phyloP scores from a whole-genome alignment of 1,140 invertebrate species.

The Hetaerina americana region DNA sequence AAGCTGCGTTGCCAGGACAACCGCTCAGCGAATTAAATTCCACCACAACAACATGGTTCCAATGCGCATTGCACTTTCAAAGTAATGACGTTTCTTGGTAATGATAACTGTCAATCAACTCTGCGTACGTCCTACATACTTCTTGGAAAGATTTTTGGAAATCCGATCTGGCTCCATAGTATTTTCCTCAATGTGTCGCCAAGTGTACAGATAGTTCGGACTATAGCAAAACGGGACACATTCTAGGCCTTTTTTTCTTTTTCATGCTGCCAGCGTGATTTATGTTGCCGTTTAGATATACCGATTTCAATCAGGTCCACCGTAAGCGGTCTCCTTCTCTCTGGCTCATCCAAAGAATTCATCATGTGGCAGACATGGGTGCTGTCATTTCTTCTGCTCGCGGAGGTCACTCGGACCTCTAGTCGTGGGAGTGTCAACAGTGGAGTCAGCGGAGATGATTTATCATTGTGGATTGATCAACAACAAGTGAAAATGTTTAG shows the following conservation, averaged over 20 bases:
- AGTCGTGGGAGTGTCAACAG: constrained; percentile 1
- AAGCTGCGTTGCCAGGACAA: neutral
- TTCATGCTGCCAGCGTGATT: constrained; percentile 1
- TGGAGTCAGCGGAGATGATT: constrained; percentile 19
- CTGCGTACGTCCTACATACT: neutral
- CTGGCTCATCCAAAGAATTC: neutral
- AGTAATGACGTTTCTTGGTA: neutral
- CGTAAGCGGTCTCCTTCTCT: neutral
- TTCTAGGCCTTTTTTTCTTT: neutral
- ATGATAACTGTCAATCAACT: neutral
- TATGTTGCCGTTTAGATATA: neutral
- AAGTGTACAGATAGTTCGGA: neutral
- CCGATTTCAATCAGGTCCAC: neutral
- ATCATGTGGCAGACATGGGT: neutral
- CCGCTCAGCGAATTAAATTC: neutral
- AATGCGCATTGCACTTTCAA: neutral
- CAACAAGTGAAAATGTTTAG: constrained; percentile 80
- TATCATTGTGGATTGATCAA: constrained; percentile 77
- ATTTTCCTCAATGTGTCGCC: neutral
- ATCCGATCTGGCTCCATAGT: too few relatives aligned
- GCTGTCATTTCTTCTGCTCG: neutral
- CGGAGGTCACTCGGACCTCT: neutral
- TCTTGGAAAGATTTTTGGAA: neutral
- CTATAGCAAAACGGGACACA: neutral
- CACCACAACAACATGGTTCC: neutral